phyloP scores from a whole-genome alignment of 1,140 invertebrate genomes.

The Polypedilum pembai region DNA sequence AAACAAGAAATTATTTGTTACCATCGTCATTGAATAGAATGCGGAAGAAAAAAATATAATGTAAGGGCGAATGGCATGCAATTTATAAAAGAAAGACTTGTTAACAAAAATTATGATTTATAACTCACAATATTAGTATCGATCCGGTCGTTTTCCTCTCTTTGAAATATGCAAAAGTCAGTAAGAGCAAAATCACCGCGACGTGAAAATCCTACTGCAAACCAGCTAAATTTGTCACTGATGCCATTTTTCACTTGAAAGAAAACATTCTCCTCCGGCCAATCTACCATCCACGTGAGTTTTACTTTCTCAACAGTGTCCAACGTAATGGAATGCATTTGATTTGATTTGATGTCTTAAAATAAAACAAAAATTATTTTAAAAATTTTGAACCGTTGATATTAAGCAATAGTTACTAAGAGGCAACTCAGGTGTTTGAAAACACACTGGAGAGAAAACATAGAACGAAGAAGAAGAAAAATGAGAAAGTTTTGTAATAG shows the following conservation, averaged over 20 bases:
- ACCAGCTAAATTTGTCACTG: conserved; percentile 53
- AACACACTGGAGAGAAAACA: no score
- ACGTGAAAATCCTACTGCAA: conserved; percentile 87
- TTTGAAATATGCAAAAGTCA: conserved; percentile 76
- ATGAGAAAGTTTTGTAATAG: no score
- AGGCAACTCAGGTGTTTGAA: no score
- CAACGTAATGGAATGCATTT: not conserved
- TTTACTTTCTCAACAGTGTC: conserved; percentile 35
- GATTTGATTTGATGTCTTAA: conserved; percentile 6
- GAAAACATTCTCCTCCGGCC: conserved; percentile 43
- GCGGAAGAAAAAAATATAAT: not conserved
- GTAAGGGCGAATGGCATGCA: not conserved
- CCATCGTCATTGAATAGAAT: not conserved
- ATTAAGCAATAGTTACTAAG: no score
- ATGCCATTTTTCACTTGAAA: conserved; percentile 43
- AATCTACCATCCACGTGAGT: conserved; percentile 43
- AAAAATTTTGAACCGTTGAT: no score
- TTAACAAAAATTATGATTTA: conserved; percentile 8
- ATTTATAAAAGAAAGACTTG: conserved; percentile 8
- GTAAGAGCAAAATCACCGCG: conserved; percentile 68
- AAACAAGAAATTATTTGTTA: not conserved
- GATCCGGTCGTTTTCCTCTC: conserved; percentile 41
- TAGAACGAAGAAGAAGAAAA: no score
- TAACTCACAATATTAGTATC: conserved; percentile 37
- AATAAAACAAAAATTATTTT: no score